A percentile compares a stretch with the other conserved stretches of the same genome.
These are phyloP conservation scores for Eristalis tenax DNA, from an alignment of 2,888 invertebrate genomes.

Conservation along the genomic window DNA sequence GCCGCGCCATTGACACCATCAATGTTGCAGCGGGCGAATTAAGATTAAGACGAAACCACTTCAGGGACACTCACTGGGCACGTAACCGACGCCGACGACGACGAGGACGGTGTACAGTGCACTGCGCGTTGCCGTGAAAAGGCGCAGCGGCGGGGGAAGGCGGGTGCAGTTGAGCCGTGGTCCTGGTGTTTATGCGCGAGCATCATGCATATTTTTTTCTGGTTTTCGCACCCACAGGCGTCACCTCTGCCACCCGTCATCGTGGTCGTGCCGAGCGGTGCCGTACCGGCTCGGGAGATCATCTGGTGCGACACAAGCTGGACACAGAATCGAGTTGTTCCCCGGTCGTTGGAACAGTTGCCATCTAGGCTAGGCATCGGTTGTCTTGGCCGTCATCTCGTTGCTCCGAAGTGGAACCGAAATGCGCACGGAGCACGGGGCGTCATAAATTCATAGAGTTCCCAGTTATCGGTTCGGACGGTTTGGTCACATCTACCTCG, in stretches of 20 bases:
- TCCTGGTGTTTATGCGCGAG: conserved; percentile 41
- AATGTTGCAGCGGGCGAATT: conserved; percentile 61
- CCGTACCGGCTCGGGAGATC: conserved; percentile 50
- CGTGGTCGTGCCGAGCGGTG: conserved; percentile 43
- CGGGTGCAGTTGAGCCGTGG: conserved; percentile 54
- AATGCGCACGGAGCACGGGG: conserved; percentile 26
- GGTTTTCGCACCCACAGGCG: conserved; percentile 70
- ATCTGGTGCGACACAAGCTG: conserved; percentile 58
- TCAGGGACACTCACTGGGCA: conserved; percentile 37
- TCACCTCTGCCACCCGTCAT: conserved; percentile 62
- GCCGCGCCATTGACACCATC: conserved; percentile 25
- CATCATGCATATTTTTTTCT: conserved; percentile 45
- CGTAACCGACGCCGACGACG: not conserved
- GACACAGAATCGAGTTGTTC: conserved; percentile 37
- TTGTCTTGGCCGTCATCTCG: conserved; percentile 1
- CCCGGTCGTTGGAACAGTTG: not conserved
- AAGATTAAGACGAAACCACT: conserved; percentile 67
- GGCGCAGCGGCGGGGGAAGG: not conserved
- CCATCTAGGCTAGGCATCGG: not conserved
- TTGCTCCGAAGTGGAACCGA: not conserved
- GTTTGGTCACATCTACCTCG: conserved; percentile 63
- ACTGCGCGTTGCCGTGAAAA: not conserved
- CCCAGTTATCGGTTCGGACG: conserved; percentile 55
- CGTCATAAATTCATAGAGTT: conserved; percentile 60
- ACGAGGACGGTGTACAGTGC: not conserved